phyloP scores from a whole-genome alignment of 1,140 invertebrate species.

The Hycleus cichorii region DNA sequence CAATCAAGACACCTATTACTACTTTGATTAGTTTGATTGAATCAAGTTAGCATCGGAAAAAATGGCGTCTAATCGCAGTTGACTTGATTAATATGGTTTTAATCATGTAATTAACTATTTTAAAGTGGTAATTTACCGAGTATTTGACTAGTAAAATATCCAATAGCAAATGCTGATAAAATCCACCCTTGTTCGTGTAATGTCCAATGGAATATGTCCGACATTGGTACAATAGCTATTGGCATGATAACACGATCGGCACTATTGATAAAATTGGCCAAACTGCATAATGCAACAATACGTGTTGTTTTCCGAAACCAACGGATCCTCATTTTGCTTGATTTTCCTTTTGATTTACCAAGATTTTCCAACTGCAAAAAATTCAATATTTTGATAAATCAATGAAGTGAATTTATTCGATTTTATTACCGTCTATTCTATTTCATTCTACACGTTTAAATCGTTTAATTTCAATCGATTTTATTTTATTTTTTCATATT shows the following conservation, averaged over 20 bases:
- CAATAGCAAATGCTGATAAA: conserved; percentile 69
- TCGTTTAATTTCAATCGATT: not conserved
- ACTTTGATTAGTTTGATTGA: too few relatives aligned
- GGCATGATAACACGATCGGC: conserved; percentile 77
- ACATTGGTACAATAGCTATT: conserved; percentile 71
- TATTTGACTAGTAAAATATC: conserved; percentile 70
- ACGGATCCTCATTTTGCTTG: conserved; percentile 34
- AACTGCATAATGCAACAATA: conserved; percentile 62
- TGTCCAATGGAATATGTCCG: conserved; percentile 65
- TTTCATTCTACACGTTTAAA: not conserved
- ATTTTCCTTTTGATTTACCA: not conserved
- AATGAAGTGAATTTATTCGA: not conserved
- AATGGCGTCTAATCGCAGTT: too few relatives aligned
- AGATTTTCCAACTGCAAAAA: not conserved
- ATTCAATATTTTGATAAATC: not conserved
- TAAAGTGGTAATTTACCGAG: conserved; percentile 21
- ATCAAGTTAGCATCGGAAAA: not conserved
- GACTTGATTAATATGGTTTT: not conserved
- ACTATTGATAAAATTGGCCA: conserved; percentile 74
- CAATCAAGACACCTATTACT: too few relatives aligned
- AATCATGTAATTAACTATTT: not conserved
- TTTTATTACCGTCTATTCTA: not conserved
- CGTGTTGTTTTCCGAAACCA: conserved; percentile 50
- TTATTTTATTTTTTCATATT: not conserved
- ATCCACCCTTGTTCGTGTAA: conserved; percentile 73